A percentile compares a stretch with the other conserved stretches of the same genome.
Evolutionary conservation across 1,140 invertebrate species (phyloP).

Genomic region (Neuroterus valhalla): DNA sequence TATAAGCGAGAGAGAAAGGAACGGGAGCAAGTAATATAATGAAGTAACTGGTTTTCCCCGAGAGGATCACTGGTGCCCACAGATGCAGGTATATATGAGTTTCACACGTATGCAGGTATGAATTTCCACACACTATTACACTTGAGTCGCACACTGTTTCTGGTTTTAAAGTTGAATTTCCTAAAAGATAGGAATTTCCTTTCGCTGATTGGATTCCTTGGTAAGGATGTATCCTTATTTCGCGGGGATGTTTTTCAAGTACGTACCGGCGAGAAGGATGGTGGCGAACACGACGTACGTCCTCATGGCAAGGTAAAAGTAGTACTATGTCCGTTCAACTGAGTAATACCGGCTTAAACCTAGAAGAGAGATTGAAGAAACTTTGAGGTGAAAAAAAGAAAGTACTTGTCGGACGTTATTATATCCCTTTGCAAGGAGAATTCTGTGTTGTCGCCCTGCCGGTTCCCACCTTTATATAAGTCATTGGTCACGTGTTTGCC

Average conservation of each 20-base stretch:
- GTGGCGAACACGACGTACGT: constrained; percentile 71
- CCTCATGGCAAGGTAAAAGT: constrained; percentile 61
- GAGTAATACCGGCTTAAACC: constrained; percentile 19
- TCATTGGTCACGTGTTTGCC: constrained; percentile 73
- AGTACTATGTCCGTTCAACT: constrained; percentile 12
- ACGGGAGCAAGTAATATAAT: neutral
- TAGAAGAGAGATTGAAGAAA: neutral
- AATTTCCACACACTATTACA: constrained; percentile 19
- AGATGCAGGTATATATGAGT: neutral
- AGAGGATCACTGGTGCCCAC: neutral
- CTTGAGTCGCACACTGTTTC: neutral
- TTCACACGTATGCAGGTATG: neutral
- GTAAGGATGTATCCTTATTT: no score
- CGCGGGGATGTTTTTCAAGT: constrained; percentile 41
- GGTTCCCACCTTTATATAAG: constrained; percentile 73
- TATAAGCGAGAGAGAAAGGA: neutral
- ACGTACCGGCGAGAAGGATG: constrained; percentile 74
- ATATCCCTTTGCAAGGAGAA: constrained; percentile 68
- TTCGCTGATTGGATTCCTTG: neutral
- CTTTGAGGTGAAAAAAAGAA: constrained; percentile 9
- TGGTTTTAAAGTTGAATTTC: neutral
- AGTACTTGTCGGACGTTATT: constrained; percentile 47
- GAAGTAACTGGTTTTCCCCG: neutral
- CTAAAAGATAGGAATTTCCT: neutral
- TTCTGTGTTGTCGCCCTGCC: constrained; percentile 70